Evolutionary conservation across 2,888 invertebrate species (phyloP), one percentile per base, ranked within the genome.

Genomic region (Beris chalybata): DNA sequence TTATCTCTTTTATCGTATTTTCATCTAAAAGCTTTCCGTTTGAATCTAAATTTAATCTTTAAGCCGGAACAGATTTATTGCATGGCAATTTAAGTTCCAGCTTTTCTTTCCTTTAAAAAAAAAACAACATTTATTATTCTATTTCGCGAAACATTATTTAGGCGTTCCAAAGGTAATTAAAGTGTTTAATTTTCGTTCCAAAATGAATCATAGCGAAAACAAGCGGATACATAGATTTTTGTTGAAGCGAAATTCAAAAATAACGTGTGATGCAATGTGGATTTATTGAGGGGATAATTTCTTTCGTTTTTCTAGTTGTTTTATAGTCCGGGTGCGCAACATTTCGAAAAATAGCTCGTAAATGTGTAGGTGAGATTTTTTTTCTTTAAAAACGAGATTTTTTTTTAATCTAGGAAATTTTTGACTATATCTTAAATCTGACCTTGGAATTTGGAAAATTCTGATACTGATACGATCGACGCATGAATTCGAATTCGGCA

Each of bases 141-240:
- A 7, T 13, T 15, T 12, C 15, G 13, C n/a, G 43, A 65, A 29
- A 32, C 55, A 56, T n/a, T 43, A 11, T n/a, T 44, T 31, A 6
- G 22, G 5, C 38, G 30, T 22, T 64, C 4, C 5, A 44, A 43
- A 64, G 47, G 44, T 38, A 64, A 64, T 31, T 55, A 47, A 43
- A 53, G 63, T 13, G 54, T 54, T 63, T 63, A 53, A 64, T 64
- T 64, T 55, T 55, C 55, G 22, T 64, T 64, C 44, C 9, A n/a
- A 54, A 54, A 47, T 64, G 64, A 64, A 64, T 55, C 53, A 55
- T 22, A 11, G 43, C 64, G 31, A 54, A 56, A 22, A 38, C 55
- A 13, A 47, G 38, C 38, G 9, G 38, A 38, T 38, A 7, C 38
- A 38, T 38, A 5, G 38, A 38, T 38, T 38, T 38, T 31, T 11